A percentile compares a stretch with the other conserved stretches of the same genome.
phyloP scores from a whole-genome alignment of 2,888 invertebrate genomes.

The Sycophila texana region DNA sequence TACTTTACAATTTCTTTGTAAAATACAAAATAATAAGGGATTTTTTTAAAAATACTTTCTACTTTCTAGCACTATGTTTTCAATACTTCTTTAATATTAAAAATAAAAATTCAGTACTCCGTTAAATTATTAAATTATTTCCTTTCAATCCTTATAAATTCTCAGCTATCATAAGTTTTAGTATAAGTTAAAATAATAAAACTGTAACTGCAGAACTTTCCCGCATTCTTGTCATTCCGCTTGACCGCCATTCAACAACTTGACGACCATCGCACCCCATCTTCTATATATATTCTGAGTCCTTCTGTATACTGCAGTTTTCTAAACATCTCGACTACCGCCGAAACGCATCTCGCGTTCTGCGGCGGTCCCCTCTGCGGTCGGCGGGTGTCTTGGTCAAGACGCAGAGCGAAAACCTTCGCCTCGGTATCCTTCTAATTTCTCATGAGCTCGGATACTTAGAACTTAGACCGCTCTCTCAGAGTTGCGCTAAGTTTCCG shows the following conservation, averaged over 20 bases:
- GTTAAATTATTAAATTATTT: too few relatives aligned
- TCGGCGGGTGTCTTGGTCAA: neutral
- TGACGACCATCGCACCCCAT: neutral
- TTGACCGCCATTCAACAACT: neutral
- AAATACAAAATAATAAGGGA: too few relatives aligned
- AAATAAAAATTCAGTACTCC: too few relatives aligned
- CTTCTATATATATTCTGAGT: neutral
- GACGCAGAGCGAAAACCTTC: too few relatives aligned
- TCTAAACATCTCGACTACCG: neutral
- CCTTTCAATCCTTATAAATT: too few relatives aligned
- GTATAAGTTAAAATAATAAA: neutral
- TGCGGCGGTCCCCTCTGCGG: constrained; percentile 45
- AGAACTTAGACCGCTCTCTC: constrained; percentile 1
- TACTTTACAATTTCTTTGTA: too few relatives aligned
- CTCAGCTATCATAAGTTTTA: too few relatives aligned
- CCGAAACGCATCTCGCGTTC: constrained; percentile 36
- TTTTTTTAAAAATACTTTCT: too few relatives aligned
- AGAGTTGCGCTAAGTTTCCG: constrained; percentile 34
- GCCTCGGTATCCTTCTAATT: too few relatives aligned
- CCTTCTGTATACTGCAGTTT: neutral
- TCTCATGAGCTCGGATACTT: too few relatives aligned
- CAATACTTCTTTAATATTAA: too few relatives aligned
- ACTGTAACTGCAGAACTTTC: neutral
- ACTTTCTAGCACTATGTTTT: too few relatives aligned
- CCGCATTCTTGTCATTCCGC: neutral